A percentile compares a stretch with the other conserved stretches of the same genome.
phyloP scores from a whole-genome alignment of 2,113 vertebrate species.

The Anarhynchus alexandrinus region DNA sequence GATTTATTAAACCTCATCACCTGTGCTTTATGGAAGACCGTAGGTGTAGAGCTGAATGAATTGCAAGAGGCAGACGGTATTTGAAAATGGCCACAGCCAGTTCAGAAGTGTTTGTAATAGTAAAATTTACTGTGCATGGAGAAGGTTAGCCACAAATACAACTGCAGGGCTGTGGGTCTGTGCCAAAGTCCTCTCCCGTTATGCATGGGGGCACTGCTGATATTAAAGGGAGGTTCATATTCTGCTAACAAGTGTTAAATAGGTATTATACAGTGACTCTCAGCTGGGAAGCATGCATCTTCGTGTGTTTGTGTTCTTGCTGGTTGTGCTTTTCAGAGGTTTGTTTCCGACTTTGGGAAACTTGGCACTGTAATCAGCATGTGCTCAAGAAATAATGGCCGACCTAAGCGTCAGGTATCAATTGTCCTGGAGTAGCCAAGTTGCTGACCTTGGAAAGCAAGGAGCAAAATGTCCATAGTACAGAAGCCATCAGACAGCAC shows the following conservation, averaged over 20 bases:
- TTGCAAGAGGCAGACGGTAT: background rate
- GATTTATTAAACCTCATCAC: background rate
- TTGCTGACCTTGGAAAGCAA: background rate
- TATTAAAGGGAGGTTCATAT: background rate
- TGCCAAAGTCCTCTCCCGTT: background rate
- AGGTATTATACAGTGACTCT: background rate
- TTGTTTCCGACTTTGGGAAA: background rate
- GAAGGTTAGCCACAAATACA: background rate
- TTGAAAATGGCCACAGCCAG: background rate
- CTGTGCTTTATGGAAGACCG: background rate
- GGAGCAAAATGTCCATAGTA: background rate
- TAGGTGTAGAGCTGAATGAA: background rate
- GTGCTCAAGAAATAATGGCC: background rate
- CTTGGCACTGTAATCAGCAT: accelerated
- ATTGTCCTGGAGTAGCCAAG: background rate
- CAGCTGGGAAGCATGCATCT: background rate
- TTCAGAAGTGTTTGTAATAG: background rate
- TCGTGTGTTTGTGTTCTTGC: background rate
- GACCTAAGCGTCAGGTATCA: background rate
- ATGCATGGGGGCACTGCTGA: background rate
- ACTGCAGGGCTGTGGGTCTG: background rate
- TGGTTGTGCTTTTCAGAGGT: background rate
- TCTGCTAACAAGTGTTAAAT: background rate
- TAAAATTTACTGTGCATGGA: background rate
- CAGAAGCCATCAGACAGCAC: background rate